Base-by-base conservation (phyloP, 2,888 invertebrate species). In the Rugalucina vietnamica region DNA sequence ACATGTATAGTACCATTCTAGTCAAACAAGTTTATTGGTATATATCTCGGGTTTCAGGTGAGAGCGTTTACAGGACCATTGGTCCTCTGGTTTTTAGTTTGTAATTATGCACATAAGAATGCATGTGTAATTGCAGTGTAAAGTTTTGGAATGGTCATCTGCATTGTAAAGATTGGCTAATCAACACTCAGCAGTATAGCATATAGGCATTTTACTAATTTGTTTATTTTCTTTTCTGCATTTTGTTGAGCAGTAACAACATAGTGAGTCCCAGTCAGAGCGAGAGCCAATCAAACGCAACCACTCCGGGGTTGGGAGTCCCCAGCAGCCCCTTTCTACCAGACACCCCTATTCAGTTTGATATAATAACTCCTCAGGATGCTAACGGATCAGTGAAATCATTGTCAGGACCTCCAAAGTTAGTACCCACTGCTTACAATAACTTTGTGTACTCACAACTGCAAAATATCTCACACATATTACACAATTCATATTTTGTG, bases 281-380 rank as follows among this genome's bases (percentile, higher is more conserved):
- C 77, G 75, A 80, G 43, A 75, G 21, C 69, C 83, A 79, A 54
- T 85, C 84, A 36, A 65, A 69, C 24, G 84, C 79, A 34, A 79
- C 87, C 12, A 85, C 89, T 14, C 84, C 89, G 29, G 77, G 88
- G n/a, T 73, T 85, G 43, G 82, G 76, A 60, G 60, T 29, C 29
- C 60, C 87, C 24, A 89, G 84, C 78, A 87, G 88, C 77, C 86
- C 88, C n/a, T 90, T 94, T 76, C 85, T 95, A 34, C 90, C 94
- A 27, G 93, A 94, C 78, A 93, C 93, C 43, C 95, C 95, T 24
- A 95, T 95, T 81, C 95, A 95, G 91, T 95, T 95, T 92, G 95
- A 95, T 87, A 91, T 95, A 88, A 92, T 94, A 37, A 91, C 94
- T 14, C 93, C 94, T 10, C 90, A 89, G 39, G 93, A 94, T 36